Evolutionary conservation across 2,888 invertebrate genomes (phyloP), one percentile per base, ranked within the genome.

Genomic region (Drosophila limbata): DNA sequence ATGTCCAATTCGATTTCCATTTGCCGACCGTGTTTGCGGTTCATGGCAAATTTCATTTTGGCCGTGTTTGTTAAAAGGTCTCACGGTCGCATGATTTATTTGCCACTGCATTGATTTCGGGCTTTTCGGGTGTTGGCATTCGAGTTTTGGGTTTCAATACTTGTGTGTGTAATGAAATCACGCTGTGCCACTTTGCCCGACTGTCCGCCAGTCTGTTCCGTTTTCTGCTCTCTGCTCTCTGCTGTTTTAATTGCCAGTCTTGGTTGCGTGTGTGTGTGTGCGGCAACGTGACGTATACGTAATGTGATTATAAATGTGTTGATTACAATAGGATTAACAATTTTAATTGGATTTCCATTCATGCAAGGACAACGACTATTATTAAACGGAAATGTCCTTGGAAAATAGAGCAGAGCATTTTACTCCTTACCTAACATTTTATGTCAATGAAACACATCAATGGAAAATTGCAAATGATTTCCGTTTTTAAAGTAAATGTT

Each of bases 101-200:
- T 80, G 73, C 70, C 62, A 45, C 67, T 73, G 86, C 86, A 85
- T 88, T 85, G 88, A 85, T 85, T 85, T 88, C 47, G 63, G 73
- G 31, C 28, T 71, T 45, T 72, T 25, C 62, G 44, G 45, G 31
- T 53, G 44, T 61, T 47, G 53, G 47, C 10, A 50, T 57, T 62
- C 60, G 39, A 50, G 33, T 33, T 59, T 73, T 39, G 17, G 19
- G 47, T 19, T 47, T 52, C 45, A 59, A 59, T 64, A 55, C 60
- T 40, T 52, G 55, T 69, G 28, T 69, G 28, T 28, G 47, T 69
- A 74, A 77, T 81, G 65, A 82, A 81, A 74, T 83, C 72, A 77
- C 51, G 64, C 53, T 61, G 61, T 67, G 66, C 48, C 69, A 74
- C 56, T 65, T 68, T 45, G 19, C 4, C 3, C 33, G 11, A n/a